Conservation (phyloP, 1,140 invertebrate genomes). For the Parapsyche elsis region DNA sequence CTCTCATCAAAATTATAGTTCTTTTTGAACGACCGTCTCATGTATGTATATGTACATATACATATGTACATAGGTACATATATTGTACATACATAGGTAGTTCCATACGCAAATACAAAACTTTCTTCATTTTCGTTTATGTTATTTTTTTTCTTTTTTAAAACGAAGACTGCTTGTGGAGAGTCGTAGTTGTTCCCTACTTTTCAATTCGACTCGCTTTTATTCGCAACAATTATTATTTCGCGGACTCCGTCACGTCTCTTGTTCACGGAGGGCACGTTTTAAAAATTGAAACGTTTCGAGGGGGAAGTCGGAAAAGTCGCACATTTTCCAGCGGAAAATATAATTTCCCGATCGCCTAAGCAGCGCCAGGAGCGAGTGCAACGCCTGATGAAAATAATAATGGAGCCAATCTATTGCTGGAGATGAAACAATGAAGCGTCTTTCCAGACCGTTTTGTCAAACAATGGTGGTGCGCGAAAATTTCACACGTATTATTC, state of each 20-base stretch:
- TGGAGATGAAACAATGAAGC: slow-evolving; percentile 50
- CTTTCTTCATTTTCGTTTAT: too few species aligned
- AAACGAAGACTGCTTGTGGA: too few species aligned
- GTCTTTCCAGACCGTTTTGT: not conserved
- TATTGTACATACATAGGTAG: too few species aligned
- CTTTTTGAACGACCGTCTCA: too few species aligned
- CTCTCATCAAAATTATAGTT: too few species aligned
- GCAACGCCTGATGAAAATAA: slow-evolving; percentile 55
- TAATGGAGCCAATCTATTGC: slow-evolving; percentile 55
- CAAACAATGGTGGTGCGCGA: not conserved
- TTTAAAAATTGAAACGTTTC: slow-evolving; percentile 15
- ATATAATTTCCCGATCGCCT: slow-evolving; percentile 50
- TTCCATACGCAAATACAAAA: too few species aligned
- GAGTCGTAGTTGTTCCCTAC: too few species aligned
- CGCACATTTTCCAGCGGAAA: slow-evolving; percentile 19
- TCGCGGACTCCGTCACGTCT: not conserved
- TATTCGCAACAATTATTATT: slow-evolving; percentile 27
- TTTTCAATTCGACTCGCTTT: not conserved
- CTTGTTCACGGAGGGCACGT: not conserved
- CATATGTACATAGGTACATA: too few species aligned
- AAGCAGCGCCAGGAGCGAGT: slow-evolving; percentile 28
- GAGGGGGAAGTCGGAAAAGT: slow-evolving; percentile 10
- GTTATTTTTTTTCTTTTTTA: too few species aligned
- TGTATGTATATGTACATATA: too few species aligned
- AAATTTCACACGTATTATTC: not conserved